These are phyloP conservation scores for Physocephala rufipes DNA, from an alignment of 2,888 invertebrate genomes.

Conservation along the genomic window DNA sequence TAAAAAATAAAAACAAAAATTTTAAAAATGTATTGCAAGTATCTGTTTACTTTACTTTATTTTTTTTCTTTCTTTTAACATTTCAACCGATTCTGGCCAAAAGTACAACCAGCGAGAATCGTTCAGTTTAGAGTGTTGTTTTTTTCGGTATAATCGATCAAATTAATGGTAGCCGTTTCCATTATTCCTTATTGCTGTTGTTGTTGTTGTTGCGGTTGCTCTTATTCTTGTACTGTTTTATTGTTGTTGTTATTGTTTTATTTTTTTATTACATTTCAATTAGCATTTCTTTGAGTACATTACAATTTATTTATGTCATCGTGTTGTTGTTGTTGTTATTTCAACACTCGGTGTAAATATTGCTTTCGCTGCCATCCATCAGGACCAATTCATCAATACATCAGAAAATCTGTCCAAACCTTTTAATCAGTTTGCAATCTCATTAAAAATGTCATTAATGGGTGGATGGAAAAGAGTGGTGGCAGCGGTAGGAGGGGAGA, in stretches of 20 bases:
- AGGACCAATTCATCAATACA: background rate
- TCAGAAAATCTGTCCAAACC: slow-evolving; percentile 10
- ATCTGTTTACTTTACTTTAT: background rate
- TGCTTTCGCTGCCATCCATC: background rate
- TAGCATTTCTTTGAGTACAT: too few species aligned
- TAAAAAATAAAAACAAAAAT: background rate
- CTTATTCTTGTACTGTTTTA: too few species aligned
- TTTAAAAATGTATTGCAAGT: background rate
- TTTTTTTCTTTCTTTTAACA: too few species aligned
- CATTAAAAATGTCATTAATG: slow-evolving; percentile 24
- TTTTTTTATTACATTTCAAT: too few species aligned
- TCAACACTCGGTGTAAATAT: too few species aligned
- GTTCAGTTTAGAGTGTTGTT: too few species aligned
- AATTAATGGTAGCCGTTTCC: too few species aligned
- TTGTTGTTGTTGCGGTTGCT: too few species aligned
- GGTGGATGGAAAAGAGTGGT: background rate
- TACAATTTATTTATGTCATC: background rate
- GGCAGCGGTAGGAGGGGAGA: background rate
- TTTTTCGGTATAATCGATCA: too few species aligned
- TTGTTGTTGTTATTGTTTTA: too few species aligned
- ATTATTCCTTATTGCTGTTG: too few species aligned
- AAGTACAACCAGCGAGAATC: background rate
- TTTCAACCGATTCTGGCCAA: background rate
- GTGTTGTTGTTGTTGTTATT: background rate
- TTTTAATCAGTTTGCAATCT: slow-evolving; percentile 19